phyloP scores from a whole-genome alignment of 2,888 invertebrate genomes.

The Latrodectus hesperus region DNA sequence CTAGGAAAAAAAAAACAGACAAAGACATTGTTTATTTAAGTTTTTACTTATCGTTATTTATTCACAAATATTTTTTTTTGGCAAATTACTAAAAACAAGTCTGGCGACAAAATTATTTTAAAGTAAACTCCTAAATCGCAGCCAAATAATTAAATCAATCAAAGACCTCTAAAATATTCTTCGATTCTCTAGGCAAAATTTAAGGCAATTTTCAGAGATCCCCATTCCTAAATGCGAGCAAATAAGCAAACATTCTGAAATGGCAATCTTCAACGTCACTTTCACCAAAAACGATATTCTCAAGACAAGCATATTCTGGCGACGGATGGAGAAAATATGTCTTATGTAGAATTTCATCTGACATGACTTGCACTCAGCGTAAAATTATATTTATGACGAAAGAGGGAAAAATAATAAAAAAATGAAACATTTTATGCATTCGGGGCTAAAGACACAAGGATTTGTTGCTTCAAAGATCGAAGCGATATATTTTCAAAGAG shows the following conservation, averaged over 20 bases:
- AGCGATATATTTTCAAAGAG: neutral
- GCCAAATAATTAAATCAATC: no score
- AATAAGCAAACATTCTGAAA: neutral
- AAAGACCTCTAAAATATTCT: conserved; percentile 3
- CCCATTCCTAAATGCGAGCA: neutral
- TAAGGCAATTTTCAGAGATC: no score
- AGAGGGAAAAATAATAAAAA: conserved; percentile 9
- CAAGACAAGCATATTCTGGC: conserved; percentile 17
- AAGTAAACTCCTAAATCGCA: no score
- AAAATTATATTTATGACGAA: conserved; percentile 64
- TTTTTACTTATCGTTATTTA: no score
- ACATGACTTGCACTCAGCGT: conserved; percentile 52
- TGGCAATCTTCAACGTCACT: neutral
- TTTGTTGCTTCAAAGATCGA: conserved; percentile 19
- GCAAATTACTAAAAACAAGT: no score
- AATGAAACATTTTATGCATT: conserved; percentile 43
- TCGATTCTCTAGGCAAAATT: conserved; percentile 11
- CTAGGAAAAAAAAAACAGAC: no score
- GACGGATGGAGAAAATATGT: conserved; percentile 29
- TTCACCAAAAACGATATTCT: conserved; percentile 16
- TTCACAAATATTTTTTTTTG: no score
- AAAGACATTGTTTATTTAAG: no score
- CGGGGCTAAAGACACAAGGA: conserved; percentile 34
- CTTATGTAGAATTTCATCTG: conserved; percentile 44
- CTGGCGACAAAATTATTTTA: no score